Base-by-base conservation (phyloP, 2,113 vertebrate species). In the Sylvia atricapilla region DNA sequence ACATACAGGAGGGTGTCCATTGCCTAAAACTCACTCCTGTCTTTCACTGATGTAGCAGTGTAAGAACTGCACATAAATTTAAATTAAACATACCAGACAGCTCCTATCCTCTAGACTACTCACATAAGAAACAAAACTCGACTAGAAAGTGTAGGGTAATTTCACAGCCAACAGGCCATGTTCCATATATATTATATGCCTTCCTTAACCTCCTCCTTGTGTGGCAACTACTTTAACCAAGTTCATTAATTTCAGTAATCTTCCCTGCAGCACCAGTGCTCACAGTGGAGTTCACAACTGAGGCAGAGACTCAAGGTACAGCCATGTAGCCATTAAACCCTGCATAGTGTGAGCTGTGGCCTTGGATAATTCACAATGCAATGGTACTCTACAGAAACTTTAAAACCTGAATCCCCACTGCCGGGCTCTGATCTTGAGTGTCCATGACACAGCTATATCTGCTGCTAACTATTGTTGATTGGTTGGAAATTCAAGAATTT, bases 121-220 rank as follows among this genome's bases (percentile, higher is more conserved):
- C 66, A 62, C 8, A 6, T 17, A 90, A 75, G 35, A 72, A 79
- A 35, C 13, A 72, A 78, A 62, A 28, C n/a, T 8, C n/a, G 62
- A 76, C 30, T 44, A 53, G 44, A 91, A 83, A 73, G 31, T 58
- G 52, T 22, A 33, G 52, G 2, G 2, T 27, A 19, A 55, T 73
- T 69, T 55, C 58, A 73, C 7, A 73, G 25, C 20, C 23, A 68
- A 53, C 13, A 69, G 20, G 4, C 33, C 46, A 35, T 3, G 9
- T 4, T 67, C 56, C 2, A 0, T 15, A n/a, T 4, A 6, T 33
- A 18, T 62, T 44, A 50, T 1, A 12, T 2, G 4, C 21, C 11
- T 11, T 19, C 55, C 17, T 66, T 49, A 44, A 15, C 17, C 59
- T 86, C 39, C 31, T 47, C 35, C 55, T 55, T 22, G 19, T 67